phyloP scores from a whole-genome alignment of 2,113 vertebrate species.

The Calidris pygmaea region DNA sequence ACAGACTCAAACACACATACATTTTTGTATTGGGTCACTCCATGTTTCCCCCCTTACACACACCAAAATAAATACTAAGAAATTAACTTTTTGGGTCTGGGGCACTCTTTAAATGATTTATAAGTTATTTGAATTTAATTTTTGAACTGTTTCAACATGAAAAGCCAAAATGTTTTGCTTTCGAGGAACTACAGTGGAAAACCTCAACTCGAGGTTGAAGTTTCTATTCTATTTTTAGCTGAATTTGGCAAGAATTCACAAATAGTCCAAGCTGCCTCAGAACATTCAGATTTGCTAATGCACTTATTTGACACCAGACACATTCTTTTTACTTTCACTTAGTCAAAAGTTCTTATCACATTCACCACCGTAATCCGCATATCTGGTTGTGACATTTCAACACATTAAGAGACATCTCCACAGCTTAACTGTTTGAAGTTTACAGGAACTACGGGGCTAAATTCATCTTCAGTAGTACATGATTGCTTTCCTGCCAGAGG shows the following conservation, averaged over 20 bases:
- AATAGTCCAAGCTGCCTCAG: background rate
- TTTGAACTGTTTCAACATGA: background rate
- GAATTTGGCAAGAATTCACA: background rate
- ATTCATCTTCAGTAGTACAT: background rate
- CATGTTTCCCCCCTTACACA: background rate
- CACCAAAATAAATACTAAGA: background rate
- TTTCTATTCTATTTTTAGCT: background rate
- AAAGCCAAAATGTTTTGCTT: background rate
- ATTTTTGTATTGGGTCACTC: background rate
- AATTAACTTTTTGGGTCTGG: background rate
- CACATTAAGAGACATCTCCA: background rate
- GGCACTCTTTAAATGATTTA: background rate
- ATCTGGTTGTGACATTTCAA: background rate
- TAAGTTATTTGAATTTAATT: background rate
- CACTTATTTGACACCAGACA: background rate
- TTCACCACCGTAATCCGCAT: background rate
- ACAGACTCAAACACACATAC: background rate
- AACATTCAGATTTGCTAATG: background rate
- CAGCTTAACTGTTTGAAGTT: background rate
- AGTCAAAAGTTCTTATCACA: background rate
- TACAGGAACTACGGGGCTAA: background rate
- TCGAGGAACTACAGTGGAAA: background rate
- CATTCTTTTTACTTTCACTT: background rate
- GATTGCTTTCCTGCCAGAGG: background rate
- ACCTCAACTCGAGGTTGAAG: background rate